Evolutionary conservation across 1,140 invertebrate genomes (phyloP), one percentile per base, ranked within the genome.

Genomic region (Calliphora vicina): DNA sequence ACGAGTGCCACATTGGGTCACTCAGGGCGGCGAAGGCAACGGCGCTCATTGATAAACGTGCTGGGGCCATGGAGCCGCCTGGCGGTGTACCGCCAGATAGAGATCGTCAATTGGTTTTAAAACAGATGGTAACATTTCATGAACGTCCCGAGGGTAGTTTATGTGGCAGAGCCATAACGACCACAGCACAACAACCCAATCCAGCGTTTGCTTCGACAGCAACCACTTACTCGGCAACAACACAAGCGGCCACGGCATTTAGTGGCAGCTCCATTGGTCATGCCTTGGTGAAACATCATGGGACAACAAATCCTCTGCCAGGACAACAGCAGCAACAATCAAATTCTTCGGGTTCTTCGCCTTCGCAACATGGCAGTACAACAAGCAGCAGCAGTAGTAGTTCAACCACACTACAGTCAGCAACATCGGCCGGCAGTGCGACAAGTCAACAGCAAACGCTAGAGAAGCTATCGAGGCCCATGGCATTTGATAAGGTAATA

Each of bases 401-500:
- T 10, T 43, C 74, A 20, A 78, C 35, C 15, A 23, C 42, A 25
- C 20, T 43, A 12, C 42, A 42, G 15, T 25, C 35, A 23, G 42
- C 74, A 43, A 29, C 74, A 20, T 43, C 23, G 42, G n/a, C 42
- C 61, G 27, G 83, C 80, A 29, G 57, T 45, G 61, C 82, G 50
- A 72, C 50, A 10, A 85, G 82, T 2, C 87, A 87, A 76, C 88
- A 89, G 82, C 84, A 82, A 72, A 85, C 87, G 45, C 87, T 90
- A 61, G 89, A 90, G 74, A 89, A 88, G 84, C 85, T 90, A 15
- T 90, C 89, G 5, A 84, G 89, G 15, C 89, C 89, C 13, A 87
- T 89, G 89, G 88, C 89, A 20, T 90, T 90, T 80, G 89, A 90
- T 82, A 90, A 90, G 88, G 89, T 90, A 57, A n/a, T n/a, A n/a